Base-by-base conservation (phyloP, 2,888 invertebrate species). In the Prenolepis imparis region DNA sequence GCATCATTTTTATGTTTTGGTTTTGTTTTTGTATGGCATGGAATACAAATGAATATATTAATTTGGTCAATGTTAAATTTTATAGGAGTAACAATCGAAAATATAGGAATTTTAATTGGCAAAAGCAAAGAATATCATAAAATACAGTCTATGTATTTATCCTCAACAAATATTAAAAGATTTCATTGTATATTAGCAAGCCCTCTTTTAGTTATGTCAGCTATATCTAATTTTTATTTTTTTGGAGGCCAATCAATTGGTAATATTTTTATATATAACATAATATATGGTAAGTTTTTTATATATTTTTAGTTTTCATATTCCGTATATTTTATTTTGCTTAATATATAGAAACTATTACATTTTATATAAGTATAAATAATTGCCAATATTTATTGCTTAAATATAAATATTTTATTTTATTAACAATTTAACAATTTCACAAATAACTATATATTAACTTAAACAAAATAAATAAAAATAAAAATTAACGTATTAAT, bases 11-110 rank as follows among this genome's bases (percentile, higher is more conserved):
- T 96, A 2, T 97, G 97, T 92, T 98, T 99, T 95, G 92, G 95
- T 28, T 99, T 98, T 94, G 97, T 99, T 44, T 98, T 96, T 92
- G 93, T 98, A 85, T 99, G 99, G 99, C 99, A 99, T 94, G 98
- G 98, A 52, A 96, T 97, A 67, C 96, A 97, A 84, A 95, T 95
- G 87, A 97, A 97, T 91, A 97, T 99, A 88, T 96, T 98, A 84
- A 95, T 98, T 81, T 99, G 99, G 99, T 96, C 98, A n/a, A 90
- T 96, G 12, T 95, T 98, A n/a, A 99, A 99, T 95, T 98, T 97
- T 93, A 87, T 97, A 6, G 98, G 98, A 48, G 95, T 99, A 67
- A 95, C 96, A 15, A 93, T 97, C 21, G 99, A 99, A 95, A 96
- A 96, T 89, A 82, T 96, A 18, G 96, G 96, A 1, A 96, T 95